Conservation (phyloP, 2,888 invertebrate species). For the Synergus itoensis region DNA sequence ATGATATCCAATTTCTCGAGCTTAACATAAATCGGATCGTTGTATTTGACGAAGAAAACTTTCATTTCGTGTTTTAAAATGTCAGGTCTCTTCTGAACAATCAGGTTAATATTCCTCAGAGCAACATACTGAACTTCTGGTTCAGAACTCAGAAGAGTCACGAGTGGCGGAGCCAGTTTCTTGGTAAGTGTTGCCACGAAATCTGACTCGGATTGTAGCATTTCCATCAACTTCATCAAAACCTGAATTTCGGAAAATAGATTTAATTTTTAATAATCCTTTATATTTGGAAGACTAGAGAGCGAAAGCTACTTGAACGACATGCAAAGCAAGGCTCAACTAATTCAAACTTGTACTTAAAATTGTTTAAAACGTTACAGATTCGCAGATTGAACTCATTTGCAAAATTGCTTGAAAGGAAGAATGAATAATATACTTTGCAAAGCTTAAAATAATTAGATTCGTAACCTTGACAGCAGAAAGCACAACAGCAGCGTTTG, state of each 20-base stretch:
- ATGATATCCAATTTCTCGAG: slow-evolving; percentile 99
- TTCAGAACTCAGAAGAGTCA: slow-evolving; percentile 97
- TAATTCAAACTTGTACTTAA: neutral
- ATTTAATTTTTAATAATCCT: neutral
- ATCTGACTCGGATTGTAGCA: slow-evolving; percentile 95
- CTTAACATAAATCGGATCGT: slow-evolving; percentile 99
- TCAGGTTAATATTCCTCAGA: slow-evolving; percentile 97
- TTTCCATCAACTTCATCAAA: slow-evolving; percentile 98
- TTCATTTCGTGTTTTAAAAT: slow-evolving; percentile 99
- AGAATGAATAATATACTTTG: neutral
- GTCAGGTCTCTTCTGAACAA: slow-evolving; percentile 99
- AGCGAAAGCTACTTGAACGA: neutral
- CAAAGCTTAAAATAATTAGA: neutral
- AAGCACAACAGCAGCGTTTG: slow-evolving; percentile 98
- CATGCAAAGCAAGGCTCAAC: neutral
- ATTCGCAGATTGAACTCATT: neutral
- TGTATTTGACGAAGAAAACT: slow-evolving; percentile 99
- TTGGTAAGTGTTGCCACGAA: slow-evolving; percentile 96
- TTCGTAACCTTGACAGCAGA: slow-evolving; percentile 94
- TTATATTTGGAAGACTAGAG: neutral
- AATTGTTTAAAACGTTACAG: neutral
- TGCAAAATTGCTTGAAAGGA: neutral
- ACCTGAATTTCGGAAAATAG: slow-evolving; percentile 78
- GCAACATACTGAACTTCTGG: slow-evolving; percentile 99
- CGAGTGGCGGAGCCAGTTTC: slow-evolving; percentile 99